Conservation (phyloP, 1,140 invertebrate species). For the Habropoda laboriosa region DNA sequence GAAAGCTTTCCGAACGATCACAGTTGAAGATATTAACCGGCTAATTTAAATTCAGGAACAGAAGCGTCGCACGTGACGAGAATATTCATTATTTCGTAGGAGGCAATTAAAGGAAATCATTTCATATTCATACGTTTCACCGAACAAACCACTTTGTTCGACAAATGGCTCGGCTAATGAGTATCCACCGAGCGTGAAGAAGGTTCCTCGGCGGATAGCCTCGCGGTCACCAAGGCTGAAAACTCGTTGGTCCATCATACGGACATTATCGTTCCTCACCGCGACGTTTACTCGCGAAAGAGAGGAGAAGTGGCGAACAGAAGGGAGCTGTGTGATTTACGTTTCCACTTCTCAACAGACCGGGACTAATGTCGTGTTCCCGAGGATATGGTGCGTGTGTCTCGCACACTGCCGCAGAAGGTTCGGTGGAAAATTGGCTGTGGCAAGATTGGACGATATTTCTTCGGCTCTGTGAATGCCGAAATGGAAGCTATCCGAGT, state of each 20-base stretch:
- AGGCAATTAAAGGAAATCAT: no score
- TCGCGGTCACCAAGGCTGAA: conserved; percentile 19
- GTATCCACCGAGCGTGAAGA: conserved; percentile 3
- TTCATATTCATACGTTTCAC: no score
- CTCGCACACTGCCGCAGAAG: neutral
- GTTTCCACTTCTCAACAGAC: conserved; percentile 34
- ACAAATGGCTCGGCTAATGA: conserved; percentile 3
- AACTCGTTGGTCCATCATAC: conserved; percentile 32
- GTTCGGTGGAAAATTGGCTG: conserved; percentile 34
- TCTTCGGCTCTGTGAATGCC: conserved; percentile 24
- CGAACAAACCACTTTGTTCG: neutral
- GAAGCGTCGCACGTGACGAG: no score
- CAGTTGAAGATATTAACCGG: no score
- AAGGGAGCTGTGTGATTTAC: conserved; percentile 31
- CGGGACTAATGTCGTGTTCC: conserved; percentile 25
- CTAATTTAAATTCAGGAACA: no score
- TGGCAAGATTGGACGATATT: conserved; percentile 38
- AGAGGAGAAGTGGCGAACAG: neutral
- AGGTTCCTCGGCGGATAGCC: conserved; percentile 19
- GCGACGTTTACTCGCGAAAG: neutral
- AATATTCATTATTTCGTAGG: no score
- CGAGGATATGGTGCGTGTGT: neutral
- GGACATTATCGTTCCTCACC: conserved; percentile 37
- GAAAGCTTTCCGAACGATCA: no score
- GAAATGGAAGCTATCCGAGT: conserved; percentile 43